Conservation (phyloP, 1,140 invertebrate genomes). For the Drosophila rufa region DNA sequence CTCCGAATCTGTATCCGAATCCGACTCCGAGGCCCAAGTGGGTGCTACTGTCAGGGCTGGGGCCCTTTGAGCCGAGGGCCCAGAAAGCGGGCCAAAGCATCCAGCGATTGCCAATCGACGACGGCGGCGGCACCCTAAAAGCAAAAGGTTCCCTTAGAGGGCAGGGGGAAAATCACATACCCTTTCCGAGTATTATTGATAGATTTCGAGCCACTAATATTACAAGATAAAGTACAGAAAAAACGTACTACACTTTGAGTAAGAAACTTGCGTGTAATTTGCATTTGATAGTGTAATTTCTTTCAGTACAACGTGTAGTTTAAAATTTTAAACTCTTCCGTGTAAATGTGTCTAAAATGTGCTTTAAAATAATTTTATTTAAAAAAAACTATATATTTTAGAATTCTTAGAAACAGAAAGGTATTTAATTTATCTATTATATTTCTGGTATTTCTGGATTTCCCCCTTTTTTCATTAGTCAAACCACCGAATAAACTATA, state of each 20-base stretch:
- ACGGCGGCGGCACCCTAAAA: conserved; percentile 68
- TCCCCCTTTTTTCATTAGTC: too few relatives aligned
- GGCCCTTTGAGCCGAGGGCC: conserved; percentile 43
- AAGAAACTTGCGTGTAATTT: too few relatives aligned
- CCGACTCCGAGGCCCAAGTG: conserved; percentile 6
- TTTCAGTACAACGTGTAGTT: neutral
- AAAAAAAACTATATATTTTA: too few relatives aligned
- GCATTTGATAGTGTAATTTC: too few relatives aligned
- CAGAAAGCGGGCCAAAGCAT: conserved; percentile 58
- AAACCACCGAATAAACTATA: neutral
- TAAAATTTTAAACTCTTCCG: too few relatives aligned
- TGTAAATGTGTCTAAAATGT: too few relatives aligned
- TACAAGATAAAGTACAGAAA: neutral
- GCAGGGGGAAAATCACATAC: conserved; percentile 12
- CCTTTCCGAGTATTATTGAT: conserved; percentile 5
- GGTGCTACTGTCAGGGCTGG: conserved; percentile 33
- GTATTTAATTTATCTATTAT: too few relatives aligned
- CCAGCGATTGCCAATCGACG: conserved; percentile 35
- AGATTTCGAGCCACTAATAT: neutral
- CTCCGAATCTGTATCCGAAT: too few relatives aligned
- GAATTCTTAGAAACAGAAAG: too few relatives aligned
- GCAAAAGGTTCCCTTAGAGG: neutral
- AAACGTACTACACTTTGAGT: neutral
- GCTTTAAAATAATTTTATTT: too few relatives aligned
- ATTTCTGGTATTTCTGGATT: too few relatives aligned